Conservation (phyloP, 2,797 vertebrate species). For the Pteronotus mesoamericanus region DNA sequence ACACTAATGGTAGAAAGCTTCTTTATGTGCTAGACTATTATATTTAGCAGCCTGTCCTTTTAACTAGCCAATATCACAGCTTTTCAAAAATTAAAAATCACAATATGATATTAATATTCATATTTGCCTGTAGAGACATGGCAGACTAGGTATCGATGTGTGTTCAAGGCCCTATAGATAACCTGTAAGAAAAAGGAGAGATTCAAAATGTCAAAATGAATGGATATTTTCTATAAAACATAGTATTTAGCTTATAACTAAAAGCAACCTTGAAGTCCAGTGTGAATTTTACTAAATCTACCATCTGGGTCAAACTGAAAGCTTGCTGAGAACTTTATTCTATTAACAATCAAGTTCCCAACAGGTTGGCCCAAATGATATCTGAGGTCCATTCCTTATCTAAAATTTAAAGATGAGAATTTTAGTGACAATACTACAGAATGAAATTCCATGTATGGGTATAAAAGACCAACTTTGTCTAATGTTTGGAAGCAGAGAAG, state of each 20-base stretch:
- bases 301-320: slow-evolving; percentile 51
- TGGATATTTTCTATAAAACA: slow-evolving; percentile 79
- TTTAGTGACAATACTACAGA: background rate
- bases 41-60: slow-evolving; percentile 91
- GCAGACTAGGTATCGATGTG: slow-evolving; percentile 79
- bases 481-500: background rate
- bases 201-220: slow-evolving; percentile 78
- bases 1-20: slow-evolving; percentile 91
- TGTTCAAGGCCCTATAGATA: slow-evolving; percentile 75
- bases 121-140: slow-evolving; percentile 85
- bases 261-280: slow-evolving; percentile 70
- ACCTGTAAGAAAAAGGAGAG: slow-evolving; percentile 75
- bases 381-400: slow-evolving; percentile 44
- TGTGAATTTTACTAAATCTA: slow-evolving; percentile 71
- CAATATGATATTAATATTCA: slow-evolving; percentile 83
- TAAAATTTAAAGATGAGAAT: slow-evolving; percentile 48
- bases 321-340: slow-evolving; percentile 41
- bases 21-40: slow-evolving; percentile 93
- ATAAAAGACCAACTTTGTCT: slow-evolving; percentile 1
- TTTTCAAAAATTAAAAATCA: slow-evolving; percentile 87
- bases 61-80: slow-evolving; percentile 92
- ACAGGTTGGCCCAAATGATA: background rate
- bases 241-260: slow-evolving; percentile 84
- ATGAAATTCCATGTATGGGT: background rate
- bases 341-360: slow-evolving; percentile 54